Evolutionary conservation across 2,797 vertebrate species (phyloP).

Genomic region (Allobates femoralis): DNA sequence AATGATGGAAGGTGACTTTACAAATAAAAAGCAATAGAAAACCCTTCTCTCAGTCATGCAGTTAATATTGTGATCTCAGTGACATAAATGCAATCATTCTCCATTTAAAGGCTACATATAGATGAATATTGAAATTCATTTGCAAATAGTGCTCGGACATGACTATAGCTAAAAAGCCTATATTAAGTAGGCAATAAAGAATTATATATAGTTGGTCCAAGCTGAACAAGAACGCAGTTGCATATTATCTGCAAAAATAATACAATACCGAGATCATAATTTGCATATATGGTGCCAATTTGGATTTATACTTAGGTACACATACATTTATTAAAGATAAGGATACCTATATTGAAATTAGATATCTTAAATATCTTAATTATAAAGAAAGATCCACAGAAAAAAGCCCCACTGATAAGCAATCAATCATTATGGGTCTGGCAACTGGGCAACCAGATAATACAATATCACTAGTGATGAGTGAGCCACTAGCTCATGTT

Average conservation of each 20-base stretch:
- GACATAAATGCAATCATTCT: background rate
- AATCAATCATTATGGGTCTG: background rate
- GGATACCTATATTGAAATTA: background rate
- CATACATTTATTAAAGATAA: background rate
- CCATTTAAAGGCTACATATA: background rate
- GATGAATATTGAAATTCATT: background rate
- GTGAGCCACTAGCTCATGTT: too few relatives aligned
- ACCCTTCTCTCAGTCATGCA: background rate
- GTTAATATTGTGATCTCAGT: background rate
- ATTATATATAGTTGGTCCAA: background rate
- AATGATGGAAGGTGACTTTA: constrained; percentile 26
- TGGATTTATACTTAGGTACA: background rate
- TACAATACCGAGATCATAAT: background rate
- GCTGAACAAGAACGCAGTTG: background rate
- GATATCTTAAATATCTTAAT: background rate
- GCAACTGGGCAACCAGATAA: too few relatives aligned
- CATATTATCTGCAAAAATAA: background rate
- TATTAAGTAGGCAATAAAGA: background rate
- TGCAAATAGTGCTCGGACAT: background rate
- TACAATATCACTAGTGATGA: too few relatives aligned
- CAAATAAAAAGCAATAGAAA: constrained; percentile 16
- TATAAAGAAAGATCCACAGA: background rate
- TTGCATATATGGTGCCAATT: background rate
- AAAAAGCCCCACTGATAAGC: background rate
- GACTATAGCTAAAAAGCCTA: background rate